Evolutionary conservation across 2,888 invertebrate species (phyloP), one percentile per base, ranked within the genome.

Genomic region (Scotopteryx bipunctaria): DNA sequence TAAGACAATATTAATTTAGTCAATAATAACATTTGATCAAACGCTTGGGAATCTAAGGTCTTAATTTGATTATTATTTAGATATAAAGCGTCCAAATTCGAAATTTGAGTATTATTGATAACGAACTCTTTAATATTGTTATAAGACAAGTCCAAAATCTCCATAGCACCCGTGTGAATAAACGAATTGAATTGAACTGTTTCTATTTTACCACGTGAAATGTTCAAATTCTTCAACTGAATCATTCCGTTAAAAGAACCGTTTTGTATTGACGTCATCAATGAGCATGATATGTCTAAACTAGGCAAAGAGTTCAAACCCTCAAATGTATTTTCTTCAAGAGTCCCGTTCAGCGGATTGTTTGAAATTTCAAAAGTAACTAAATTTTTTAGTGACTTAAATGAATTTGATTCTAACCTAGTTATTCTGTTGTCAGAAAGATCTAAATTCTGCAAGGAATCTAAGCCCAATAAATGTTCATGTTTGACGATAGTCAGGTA

Each of bases 371-470:
- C 57, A 44, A 87, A 73, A 56, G 64, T 73, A n/a, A 69, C 64
- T 25, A 86, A 66, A 49, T 67, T 65, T 14, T 51, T 60, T 5
- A 84, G 52, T 1, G 68, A 64, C 27, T 59, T 44, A 54, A 86
- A 86, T 8, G 77, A 74, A 47, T 72, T 67, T 1, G 68, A 47
- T 48, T 73, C 71, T 8, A 86, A 60, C 19, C 57, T 52, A 0
- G 74, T 55, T 44, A 86, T 80, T 36, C 76, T 70, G 48, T 87
- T 87, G 37, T 74, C 58, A 8, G 84, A 78, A 16, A 86, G 48
- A 69, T 86, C 82, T 42, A 87, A 69, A 63, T 67, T 67, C 41
- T 73, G 63, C 6, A 87, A 59, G 9, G 47, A 48, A 27, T 50
- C 61, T 23, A 86, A 63, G 9, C 67, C 52, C 15, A 59, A 41